Evolutionary conservation across 2,888 invertebrate species (phyloP), one percentile per base, ranked within the genome.

Genomic region (Trissolcus japonicus): DNA sequence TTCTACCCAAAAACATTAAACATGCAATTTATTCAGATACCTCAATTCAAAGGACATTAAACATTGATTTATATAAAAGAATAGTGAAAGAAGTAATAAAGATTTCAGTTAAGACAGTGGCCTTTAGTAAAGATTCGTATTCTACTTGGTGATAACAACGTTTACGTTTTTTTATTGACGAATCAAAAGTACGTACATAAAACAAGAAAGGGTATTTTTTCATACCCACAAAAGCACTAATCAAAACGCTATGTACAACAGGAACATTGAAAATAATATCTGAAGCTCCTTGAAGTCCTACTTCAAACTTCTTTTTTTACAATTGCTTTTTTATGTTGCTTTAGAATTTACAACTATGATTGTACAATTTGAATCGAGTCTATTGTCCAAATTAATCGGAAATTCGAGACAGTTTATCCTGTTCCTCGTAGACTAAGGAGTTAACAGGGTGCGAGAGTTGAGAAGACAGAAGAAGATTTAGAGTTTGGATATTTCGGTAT

Each of bases 401-500:
- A 40, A 29, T 35, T 66, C 25, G 25, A 69, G 46, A 19, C 17
- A 55, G 46, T n/a, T 60, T 66, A 66, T 60, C 48, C 16, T 48
- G 29, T 48, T 29, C 53, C 16, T 46, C 16, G 35, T 9, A 35
- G 35, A 2, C 35, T 35, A 35, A 35, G 11, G 35, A 35, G 35
- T 35, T 35, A 11, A 11, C 1, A 35, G 35, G 35, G 35, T 46
- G 46, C 46, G 46, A 46, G 6, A 46, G 16, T 7, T 46, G 46
- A 73, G 59, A 62, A 73, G 61, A 71, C 35, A 73, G 75, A 71
- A 57, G 11, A 17, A 11, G 19, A 69, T 80, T 81, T 88, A 88
- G 69, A 88, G 77, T 85, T 86, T 86, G 60, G 85, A 85, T 67
- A 83, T 81, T 72, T 87, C 82, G 54, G 87, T 88, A 79, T 88